Evolutionary conservation across 2,797 vertebrate genomes (phyloP).

Genomic region (Enteromius trimaculatus): DNA sequence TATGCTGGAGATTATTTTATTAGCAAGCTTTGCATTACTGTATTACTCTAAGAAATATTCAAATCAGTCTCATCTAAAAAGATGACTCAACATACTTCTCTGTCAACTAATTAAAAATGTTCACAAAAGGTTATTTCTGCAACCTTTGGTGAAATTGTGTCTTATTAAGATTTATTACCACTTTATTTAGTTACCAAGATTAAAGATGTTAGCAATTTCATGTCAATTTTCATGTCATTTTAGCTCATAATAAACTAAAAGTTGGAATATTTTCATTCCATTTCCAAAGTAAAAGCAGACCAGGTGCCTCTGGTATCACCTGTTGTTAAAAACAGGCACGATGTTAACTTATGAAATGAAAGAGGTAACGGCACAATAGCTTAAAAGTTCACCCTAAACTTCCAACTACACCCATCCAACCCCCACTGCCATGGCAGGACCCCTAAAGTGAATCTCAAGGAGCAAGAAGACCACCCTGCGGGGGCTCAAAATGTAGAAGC

Average conservation of each 20-base stretch:
- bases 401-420: conserved; percentile 52
- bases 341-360: conserved; percentile 34
- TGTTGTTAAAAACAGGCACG: not conserved
- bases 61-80: conserved; percentile 7
- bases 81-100: conserved; percentile 1
- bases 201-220: no score
- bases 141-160: not conserved
- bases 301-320: conserved; percentile 23
- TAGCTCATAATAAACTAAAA: conserved; percentile 20
- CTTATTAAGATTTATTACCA: not conserved
- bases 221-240: no score
- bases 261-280: not conserved
- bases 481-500: conserved; percentile 63
- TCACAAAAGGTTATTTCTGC: not conserved
- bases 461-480: conserved; percentile 64
- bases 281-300: not conserved
- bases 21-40: conserved; percentile 42
- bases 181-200: no score
- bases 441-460: conserved; percentile 63
- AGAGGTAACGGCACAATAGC: conserved; percentile 30
- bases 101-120: conserved; percentile 22
- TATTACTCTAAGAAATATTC: conserved; percentile 29
- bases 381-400: conserved; percentile 45
- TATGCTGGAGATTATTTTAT: conserved; percentile 24
- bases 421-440: conserved; percentile 45